Base-by-base conservation (phyloP, 1,140 invertebrate species). In the Aphidius gifuensis region DNA sequence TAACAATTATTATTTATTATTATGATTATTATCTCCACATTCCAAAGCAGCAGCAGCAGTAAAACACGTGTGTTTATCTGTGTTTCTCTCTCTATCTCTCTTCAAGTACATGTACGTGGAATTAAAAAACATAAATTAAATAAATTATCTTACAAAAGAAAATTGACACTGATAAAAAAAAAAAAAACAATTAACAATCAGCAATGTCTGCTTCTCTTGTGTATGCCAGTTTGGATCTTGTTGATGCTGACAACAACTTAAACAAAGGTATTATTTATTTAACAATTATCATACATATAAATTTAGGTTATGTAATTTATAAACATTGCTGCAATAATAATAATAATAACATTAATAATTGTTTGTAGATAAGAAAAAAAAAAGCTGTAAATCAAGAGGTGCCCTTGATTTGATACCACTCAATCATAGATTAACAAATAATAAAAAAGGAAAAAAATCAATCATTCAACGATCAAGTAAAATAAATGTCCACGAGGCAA, bases 151-250 rank as follows among this genome's bases (percentile, higher is more conserved):
- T 16, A 16, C 16, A 16, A 16, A 16, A 16, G 23, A 32, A 32
- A 32, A 32, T 32, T 32, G 23, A 32, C 4, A 32, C 23, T 32
- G 2, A 4, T 32, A 32, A 32, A 32, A 32, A 32, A 32, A 32
- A 32, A 32, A 32, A 32, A 32, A 32, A 32, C 23, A 32, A 32
- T 32, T 4, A 32, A 32, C 23, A 32, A 32, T 32, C 23, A 32
- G 68, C 71, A 66, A 80, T 80, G 78, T 76, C 78, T 61, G 72
- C 71, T 46, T 71, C 71, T 9, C 71, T 80, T 32, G 69, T 79
- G 46, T 68, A 67, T 21, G 71, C 77, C 65, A 77, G 76, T 60
- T 69, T 80, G 53, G 74, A 78, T 39, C 64, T 79, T 47, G 60
- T 76, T 6, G 68, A 66, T 4, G 73, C 68, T 16, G 67, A 74